A percentile compares a stretch with the other conserved stretches of the same genome.
Evolutionary conservation across 2,797 vertebrate species (phyloP).

Genomic region (Adelosebastes latens): DNA sequence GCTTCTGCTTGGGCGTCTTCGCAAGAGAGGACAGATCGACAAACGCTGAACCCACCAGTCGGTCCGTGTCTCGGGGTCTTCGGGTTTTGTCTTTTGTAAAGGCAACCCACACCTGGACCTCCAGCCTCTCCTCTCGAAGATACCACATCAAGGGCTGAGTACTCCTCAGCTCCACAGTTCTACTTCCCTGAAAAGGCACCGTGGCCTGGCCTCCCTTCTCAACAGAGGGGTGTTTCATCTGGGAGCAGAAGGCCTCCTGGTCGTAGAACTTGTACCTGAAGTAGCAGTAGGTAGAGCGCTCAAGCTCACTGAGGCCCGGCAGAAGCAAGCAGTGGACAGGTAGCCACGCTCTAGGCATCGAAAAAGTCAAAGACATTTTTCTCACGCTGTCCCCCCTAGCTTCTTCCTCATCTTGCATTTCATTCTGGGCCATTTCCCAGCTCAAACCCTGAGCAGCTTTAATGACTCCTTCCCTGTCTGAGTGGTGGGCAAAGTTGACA

Average conservation of each 20-base stretch:
- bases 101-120: slow-evolving; percentile 94
- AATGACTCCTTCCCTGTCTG: slow-evolving; percentile 88
- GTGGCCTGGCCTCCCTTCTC: slow-evolving; percentile 72
- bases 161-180: slow-evolving; percentile 78
- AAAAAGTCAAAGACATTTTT: slow-evolving; percentile 79
- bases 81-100: slow-evolving; percentile 84
- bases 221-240: slow-evolving; percentile 84
- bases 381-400: slow-evolving; percentile 29
- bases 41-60: slow-evolving; percentile 92
- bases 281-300: slow-evolving; percentile 89
- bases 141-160: slow-evolving; percentile 91
- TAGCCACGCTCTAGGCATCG: slow-evolving; percentile 89
- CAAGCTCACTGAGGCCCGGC: slow-evolving; percentile 81
- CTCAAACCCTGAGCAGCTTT: slow-evolving; percentile 86
- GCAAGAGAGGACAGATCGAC: slow-evolving; percentile 86
- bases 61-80: slow-evolving; percentile 89
- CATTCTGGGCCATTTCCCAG: slow-evolving; percentile 75
- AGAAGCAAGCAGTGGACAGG: slow-evolving; percentile 87
- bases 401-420: slow-evolving; percentile 54
- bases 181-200: slow-evolving; percentile 84
- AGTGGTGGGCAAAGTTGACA: slow-evolving; percentile 85
- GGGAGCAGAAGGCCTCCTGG: slow-evolving; percentile 86
- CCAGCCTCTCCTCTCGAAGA: slow-evolving; percentile 90
- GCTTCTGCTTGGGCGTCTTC: slow-evolving; percentile 71
- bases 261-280: slow-evolving; percentile 92